These are phyloP conservation scores for Oryctolagus cuniculus DNA, from an alignment of 2,113 vertebrate species.

Conservation along the genomic window mOryCun1.1 NC_091441.1:89041001-89041500, in stretches of 20 bases:
- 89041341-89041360: background rate
- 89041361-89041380: conserved; percentile 2
- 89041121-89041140: background rate
- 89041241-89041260: background rate
- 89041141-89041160: background rate
- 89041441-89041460: background rate
- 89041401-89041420: background rate
- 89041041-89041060: background rate
- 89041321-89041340: background rate
- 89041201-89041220: background rate
- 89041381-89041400: background rate
- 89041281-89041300: background rate
- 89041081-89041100: background rate
- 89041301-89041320: background rate
- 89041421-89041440: conserved; percentile 37
- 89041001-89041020: background rate
- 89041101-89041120: background rate
- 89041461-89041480: background rate
- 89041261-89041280: background rate
- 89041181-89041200: background rate
- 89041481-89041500: conserved; percentile 24
- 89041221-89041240: background rate
- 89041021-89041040: background rate
- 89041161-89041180: background rate
- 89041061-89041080: background rate